Percentiles rank a stretch among this genome's conserved stretches.
These are phyloP conservation scores for Ctena decussata DNA, from an alignment of 2,888 invertebrate species.

Conservation along the genomic window DNA sequence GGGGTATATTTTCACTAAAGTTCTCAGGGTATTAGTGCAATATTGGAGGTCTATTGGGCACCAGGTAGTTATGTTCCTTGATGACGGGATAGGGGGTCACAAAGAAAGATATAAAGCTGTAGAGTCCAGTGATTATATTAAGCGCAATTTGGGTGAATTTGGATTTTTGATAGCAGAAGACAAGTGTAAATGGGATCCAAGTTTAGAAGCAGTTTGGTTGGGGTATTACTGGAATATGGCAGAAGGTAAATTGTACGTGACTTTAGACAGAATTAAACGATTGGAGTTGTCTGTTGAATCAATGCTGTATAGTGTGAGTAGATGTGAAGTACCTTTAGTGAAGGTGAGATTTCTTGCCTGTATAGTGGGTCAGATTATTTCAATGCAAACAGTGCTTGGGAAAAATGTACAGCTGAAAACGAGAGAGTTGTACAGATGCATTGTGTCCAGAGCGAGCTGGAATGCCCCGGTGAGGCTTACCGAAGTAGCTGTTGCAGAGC, in stretches of 20 bases:
- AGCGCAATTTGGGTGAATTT: neutral
- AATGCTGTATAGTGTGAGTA: neutral
- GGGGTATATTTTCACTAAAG: constrained; percentile 55
- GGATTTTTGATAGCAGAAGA: constrained; percentile 10
- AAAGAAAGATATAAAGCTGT: neutral
- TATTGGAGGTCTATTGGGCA: constrained; percentile 28
- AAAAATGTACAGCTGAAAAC: constrained; percentile 10
- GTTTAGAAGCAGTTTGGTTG: constrained; percentile 17
- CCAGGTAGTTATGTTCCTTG: constrained; percentile 48
- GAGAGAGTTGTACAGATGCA: constrained; percentile 25
- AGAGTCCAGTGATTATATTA: neutral
- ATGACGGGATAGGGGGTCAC: constrained; percentile 44
- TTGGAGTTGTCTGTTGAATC: neutral
- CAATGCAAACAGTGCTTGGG: constrained; percentile 24
- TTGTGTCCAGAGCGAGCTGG: constrained; percentile 38
- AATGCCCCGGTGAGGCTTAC: constrained; percentile 16
- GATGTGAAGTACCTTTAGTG: neutral
- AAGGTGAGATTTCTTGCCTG: constrained; percentile 2
- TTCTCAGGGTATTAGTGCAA: constrained; percentile 34
- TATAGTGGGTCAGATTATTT: constrained; percentile 32
- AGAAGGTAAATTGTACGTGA: neutral
- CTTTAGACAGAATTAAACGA: constrained; percentile 16
- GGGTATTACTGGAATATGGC: constrained; percentile 14
- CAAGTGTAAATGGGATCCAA: constrained; percentile 31
- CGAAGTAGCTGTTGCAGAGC: neutral